Evolutionary conservation across 2,888 invertebrate genomes (phyloP), one percentile per base, ranked within the genome.

Genomic region (Drosophila pseudotakahashii): DNA sequence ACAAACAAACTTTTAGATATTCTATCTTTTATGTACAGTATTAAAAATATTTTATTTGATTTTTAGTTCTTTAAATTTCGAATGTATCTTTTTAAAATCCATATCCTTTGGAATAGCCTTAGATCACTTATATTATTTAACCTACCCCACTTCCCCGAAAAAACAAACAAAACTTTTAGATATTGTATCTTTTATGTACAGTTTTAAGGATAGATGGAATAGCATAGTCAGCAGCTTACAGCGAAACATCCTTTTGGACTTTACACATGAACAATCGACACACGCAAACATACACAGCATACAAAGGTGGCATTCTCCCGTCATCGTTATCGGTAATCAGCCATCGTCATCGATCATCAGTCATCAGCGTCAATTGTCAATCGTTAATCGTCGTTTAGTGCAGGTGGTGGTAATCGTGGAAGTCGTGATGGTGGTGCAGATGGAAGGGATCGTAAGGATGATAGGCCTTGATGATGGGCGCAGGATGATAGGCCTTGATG

Each of bases 401-500:
- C 44, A 76, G 72, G 52, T 87, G 86, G 63, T 85, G 86, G 63
- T 85, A 89, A 37, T 89, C 85, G 14, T 81, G 85, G 60, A 73
- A 80, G 23, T 73, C 82, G 36, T 82, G 89, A 64, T 83, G 78
- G 52, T 90, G 90, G 73, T 88, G 86, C 52, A 78, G 77, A 4
- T 86, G 86, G 71, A 73, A 90, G 7, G 89, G 90, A 77, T 90
- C 90, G 26, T 61, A 80, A 2, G 90, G 82, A 69, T 90, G 89
- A 58, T 89, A 90, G n/a, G 90, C 81, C 55, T 90, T 90, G 55
- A 90, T 86, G 23, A 90, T 81, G 30, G 91, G 91, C 10, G 89
- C 89, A 14, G 91, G 75, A 71, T 91, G 91, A 48, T 90, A 91
- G 6, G 91, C 77, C 72, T 91, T 91, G 11, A 90, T 81, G 32